phyloP scores from a whole-genome alignment of 2,797 vertebrate species.

The Sandelia bainsii region DNA sequence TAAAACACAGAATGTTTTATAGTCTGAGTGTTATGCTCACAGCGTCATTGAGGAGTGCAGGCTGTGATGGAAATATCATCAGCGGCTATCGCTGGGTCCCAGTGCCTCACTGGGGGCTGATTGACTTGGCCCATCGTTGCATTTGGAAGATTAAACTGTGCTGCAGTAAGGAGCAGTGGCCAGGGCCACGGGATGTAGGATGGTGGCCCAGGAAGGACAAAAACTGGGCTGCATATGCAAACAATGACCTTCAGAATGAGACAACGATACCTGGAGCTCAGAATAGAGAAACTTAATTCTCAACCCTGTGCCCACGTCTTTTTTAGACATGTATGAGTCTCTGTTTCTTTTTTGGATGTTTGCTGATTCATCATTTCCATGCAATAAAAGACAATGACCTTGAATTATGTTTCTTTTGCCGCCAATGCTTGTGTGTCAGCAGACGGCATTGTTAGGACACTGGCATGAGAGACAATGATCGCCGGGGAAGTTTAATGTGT shows the following conservation, averaged over 20 bases:
- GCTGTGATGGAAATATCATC: constrained; percentile 24
- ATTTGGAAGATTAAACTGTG: constrained; percentile 81
- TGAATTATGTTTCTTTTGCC: constrained; percentile 64
- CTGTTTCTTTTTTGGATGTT: constrained; percentile 29
- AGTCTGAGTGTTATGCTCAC: not conserved
- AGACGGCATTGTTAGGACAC: constrained; percentile 48
- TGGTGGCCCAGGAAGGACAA: constrained; percentile 72
- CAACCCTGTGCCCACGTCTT: constrained; percentile 54
- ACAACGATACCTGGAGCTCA: constrained; percentile 67
- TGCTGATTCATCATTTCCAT: constrained; percentile 64
- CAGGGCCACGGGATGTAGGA: constrained; percentile 66
- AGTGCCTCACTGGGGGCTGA: constrained; percentile 54
- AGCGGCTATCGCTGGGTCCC: constrained; percentile 48
- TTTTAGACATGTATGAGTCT: constrained; percentile 39
- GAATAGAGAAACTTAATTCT: constrained; percentile 75
- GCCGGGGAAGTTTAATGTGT: constrained; percentile 71
- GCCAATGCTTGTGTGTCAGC: constrained; percentile 21
- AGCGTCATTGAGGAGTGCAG: not conserved
- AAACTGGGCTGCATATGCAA: constrained; percentile 58
- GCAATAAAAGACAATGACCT: constrained; percentile 51
- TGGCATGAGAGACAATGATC: constrained; percentile 58
- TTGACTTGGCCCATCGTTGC: constrained; percentile 72
- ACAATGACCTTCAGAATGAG: constrained; percentile 77
- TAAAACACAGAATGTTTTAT: constrained; percentile 3
- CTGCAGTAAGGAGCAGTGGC: constrained; percentile 72